Percentiles rank a stretch among this genome's conserved stretches.
Evolutionary conservation across 2,113 vertebrate genomes (phyloP).

Genomic region (Marmota monax): DNA sequence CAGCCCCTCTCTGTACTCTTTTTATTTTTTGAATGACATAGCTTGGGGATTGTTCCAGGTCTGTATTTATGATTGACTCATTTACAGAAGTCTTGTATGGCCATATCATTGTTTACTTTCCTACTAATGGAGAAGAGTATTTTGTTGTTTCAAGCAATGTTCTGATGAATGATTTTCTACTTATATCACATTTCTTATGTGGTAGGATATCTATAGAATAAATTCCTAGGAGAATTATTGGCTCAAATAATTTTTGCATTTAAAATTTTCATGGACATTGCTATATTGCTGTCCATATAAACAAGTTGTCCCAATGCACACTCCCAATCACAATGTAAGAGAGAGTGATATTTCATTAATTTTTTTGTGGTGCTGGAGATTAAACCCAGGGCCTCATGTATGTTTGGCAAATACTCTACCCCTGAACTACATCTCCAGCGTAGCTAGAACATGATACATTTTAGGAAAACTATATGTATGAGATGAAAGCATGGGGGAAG

Average conservation of each 20-base stretch:
- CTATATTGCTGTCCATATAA: not conserved
- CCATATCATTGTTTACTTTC: not conserved
- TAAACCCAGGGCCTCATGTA: not conserved
- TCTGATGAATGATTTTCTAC: not conserved
- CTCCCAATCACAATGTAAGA: not conserved
- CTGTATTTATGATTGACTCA: not conserved
- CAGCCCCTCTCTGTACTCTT: not conserved
- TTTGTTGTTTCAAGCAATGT: constrained; percentile 40
- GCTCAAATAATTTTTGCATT: constrained; percentile 22
- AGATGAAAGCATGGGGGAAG: not conserved
- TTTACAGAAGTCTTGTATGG: not conserved
- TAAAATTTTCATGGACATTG: constrained; percentile 8
- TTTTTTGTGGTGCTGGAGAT: not conserved
- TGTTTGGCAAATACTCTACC: not conserved
- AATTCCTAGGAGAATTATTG: constrained; percentile 36
- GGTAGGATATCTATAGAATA: not conserved
- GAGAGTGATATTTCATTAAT: not conserved
- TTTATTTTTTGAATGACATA: constrained; percentile 19
- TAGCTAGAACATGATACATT: not conserved
- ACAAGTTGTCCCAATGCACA: not conserved
- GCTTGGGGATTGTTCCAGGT: not conserved
- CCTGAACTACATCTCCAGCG: not conserved
- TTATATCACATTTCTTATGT: not conserved
- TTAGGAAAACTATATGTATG: not conserved
- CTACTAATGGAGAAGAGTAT: not conserved